phyloP scores from a whole-genome alignment of 2,113 vertebrate genomes.

The Laticauda laticaudata region DNA sequence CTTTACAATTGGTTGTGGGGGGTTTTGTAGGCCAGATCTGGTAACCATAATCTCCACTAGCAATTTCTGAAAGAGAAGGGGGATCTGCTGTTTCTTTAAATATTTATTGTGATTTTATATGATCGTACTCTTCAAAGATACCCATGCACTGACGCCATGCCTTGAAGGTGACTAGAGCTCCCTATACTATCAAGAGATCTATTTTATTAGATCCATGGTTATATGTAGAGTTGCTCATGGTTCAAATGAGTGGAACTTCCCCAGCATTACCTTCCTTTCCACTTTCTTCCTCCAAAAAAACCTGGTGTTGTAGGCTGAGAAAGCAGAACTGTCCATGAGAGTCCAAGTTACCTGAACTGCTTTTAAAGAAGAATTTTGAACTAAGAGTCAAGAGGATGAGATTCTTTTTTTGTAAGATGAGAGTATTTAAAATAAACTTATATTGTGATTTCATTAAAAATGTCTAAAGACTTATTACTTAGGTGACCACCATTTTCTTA shows the following conservation, averaged over 20 bases:
- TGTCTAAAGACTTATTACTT: neutral
- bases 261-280: neutral
- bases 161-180: neutral
- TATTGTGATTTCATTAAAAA: slow-evolving; percentile 17
- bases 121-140: too few species aligned
- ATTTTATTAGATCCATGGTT: neutral
- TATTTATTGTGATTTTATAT: too few species aligned
- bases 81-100: too few species aligned
- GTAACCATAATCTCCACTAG: neutral
- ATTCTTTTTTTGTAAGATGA: slow-evolving; percentile 1
- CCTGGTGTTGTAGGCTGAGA: neutral
- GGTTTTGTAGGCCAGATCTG: neutral
- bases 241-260: neutral
- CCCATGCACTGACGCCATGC: neutral
- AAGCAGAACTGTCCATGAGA: neutral
- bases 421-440: slow-evolving; percentile 32
- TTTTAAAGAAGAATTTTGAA: neutral
- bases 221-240: neutral
- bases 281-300: too few species aligned
- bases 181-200: neutral
- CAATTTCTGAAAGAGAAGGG: neutral
- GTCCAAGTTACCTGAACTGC: neutral
- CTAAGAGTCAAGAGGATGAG: neutral
- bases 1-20: neutral
- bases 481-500: neutral